These are phyloP conservation scores for Neuroscelio doddi DNA, from an alignment of 2,888 invertebrate species.

Conservation along the genomic window DNA sequence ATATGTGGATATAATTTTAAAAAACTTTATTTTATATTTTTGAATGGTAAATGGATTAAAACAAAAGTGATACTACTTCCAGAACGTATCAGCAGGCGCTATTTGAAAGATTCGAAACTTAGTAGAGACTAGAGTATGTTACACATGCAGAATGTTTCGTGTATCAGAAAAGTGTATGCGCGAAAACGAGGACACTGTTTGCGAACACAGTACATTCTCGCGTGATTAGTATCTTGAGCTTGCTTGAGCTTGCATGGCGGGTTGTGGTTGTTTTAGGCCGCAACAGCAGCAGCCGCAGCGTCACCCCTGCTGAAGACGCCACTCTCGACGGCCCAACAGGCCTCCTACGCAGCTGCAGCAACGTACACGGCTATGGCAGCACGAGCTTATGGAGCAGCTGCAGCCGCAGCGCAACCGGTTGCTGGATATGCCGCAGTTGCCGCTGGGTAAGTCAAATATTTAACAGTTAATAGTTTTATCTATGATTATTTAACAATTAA, in stretches of 20 bases:
- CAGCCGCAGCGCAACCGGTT: slow-evolving; percentile 81
- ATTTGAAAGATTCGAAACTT: slow-evolving; percentile 40
- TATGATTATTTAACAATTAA: slow-evolving; percentile 2
- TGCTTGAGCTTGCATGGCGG: slow-evolving; percentile 70
- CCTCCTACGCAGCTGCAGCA: slow-evolving; percentile 89
- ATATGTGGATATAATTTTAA: too few species aligned
- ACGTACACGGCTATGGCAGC: slow-evolving; percentile 91
- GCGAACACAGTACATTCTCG: slow-evolving; percentile 49
- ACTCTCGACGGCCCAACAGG: slow-evolving; percentile 88
- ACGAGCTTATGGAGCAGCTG: slow-evolving; percentile 84
- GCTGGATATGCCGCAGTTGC: slow-evolving; percentile 83
- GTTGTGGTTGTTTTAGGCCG: slow-evolving; percentile 73
- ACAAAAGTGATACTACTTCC: too few species aligned
- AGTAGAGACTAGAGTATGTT: slow-evolving; percentile 48
- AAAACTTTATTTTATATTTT: too few species aligned
- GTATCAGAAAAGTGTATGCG: slow-evolving; percentile 30
- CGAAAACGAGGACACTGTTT: slow-evolving; percentile 40
- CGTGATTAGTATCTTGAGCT: slow-evolving; percentile 62
- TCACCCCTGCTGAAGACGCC: slow-evolving; percentile 88
- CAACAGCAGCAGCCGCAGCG: slow-evolving; percentile 83
- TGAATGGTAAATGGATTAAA: too few species aligned
- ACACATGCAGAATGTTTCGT: slow-evolving; percentile 26
- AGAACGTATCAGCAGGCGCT: slow-evolving; percentile 34
- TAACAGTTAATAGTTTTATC: neutral
- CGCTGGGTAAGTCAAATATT: slow-evolving; percentile 76